Base-by-base conservation (phyloP, 2,888 invertebrate species). In the Hipparchia sbordonii region DNA sequence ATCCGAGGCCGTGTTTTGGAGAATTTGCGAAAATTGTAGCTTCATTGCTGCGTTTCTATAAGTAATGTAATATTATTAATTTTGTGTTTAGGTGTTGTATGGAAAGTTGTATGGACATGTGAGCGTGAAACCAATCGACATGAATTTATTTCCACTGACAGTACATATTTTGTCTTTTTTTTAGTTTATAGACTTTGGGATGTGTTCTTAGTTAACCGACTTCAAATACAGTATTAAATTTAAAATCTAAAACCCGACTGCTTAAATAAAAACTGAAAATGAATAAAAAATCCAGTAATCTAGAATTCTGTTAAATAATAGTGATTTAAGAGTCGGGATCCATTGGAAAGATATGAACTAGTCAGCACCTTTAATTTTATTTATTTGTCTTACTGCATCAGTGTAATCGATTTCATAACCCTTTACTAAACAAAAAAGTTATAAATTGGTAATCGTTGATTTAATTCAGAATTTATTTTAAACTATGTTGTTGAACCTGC, bases 401-500 rank as follows among this genome's bases (percentile, higher is more conserved):
- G 39, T 60, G 39, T 60, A 60, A 68, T 69, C 52, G 51, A 7
- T 39, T 51, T 51, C 9, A 59, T 65, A 45, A 59, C 39, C 60
- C 13, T 10, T 39, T 56, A 9, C 4, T 13, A 8, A 7, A 51
- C 54, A 63, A 70, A 54, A 71, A 71, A 59, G 6, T n/a, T 23
- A 68, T 68, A 71, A 67, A 71, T 68, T 45, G 54, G 45, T 68
- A 46, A 33, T 48, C 46, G 12, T 13, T 46, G 56, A 39, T 66
- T 61, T 56, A 56, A 69, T 61, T 61, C 60, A 68, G 68, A n/a
- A 56, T 68, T 71, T 33, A 45, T 68, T 71, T 52, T 52, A 61
- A 71, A 70, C 57, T 10, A 72, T 68, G 74, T 70, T 73, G 65
- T 69, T 74, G 72, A 77, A 77, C 73, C 70, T 54, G 70, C 61